Evolutionary conservation across 1,140 invertebrate species (phyloP).

Genomic region (Lasioglossum albipes): DNA sequence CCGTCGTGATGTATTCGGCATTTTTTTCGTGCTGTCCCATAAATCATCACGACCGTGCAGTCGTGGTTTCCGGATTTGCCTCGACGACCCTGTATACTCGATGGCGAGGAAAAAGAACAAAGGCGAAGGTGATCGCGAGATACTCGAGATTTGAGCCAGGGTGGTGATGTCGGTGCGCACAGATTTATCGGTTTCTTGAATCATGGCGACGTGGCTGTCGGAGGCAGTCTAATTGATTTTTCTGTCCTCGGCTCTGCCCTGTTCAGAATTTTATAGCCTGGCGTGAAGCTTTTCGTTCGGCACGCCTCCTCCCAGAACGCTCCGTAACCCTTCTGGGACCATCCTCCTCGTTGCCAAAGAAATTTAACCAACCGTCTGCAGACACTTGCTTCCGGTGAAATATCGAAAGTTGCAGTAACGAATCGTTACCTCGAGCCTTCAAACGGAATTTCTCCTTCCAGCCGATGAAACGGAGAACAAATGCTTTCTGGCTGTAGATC

Average conservation of each 20-base stretch:
- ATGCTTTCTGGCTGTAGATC: background rate
- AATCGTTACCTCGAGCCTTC: constrained; percentile 20
- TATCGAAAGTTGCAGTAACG: constrained; percentile 20
- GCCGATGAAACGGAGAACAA: background rate
- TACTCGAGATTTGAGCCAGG: constrained; percentile 55
- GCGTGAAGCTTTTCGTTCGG: constrained; percentile 54
- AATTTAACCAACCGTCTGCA: constrained; percentile 51
- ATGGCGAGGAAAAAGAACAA: constrained; percentile 23
- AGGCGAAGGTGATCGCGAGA: constrained; percentile 22
- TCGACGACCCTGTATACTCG: background rate
- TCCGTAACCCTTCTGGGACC: constrained; percentile 48
- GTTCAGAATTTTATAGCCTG: constrained; percentile 64
- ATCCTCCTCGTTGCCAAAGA: constrained; percentile 40
- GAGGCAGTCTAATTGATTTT: constrained; percentile 70
- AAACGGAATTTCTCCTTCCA: background rate
- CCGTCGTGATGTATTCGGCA: no score
- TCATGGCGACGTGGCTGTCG: constrained; percentile 67
- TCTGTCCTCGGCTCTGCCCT: constrained; percentile 43
- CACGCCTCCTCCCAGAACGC: constrained; percentile 25
- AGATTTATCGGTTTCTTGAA: constrained; percentile 68
- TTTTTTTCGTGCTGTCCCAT: no score
- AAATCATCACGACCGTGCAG: no score
- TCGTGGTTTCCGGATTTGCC: no score
- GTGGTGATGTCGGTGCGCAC: constrained; percentile 58
- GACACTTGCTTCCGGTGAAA: constrained; percentile 24